Evolutionary conservation across 2,113 vertebrate species (phyloP).

Genomic region (Hystrix brachyura): DNA sequence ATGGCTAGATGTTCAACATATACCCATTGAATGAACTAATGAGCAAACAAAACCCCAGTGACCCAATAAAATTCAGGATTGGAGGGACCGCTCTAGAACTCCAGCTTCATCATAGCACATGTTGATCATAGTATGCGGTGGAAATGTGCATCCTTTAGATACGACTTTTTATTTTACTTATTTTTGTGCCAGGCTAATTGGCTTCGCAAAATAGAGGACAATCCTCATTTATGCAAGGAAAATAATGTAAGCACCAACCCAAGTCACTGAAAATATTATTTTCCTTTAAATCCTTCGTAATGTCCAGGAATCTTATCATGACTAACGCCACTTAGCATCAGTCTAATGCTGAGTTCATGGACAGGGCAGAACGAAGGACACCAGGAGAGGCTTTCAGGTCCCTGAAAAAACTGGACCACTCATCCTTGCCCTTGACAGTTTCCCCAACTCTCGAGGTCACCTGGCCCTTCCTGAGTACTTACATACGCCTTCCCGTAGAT

Average conservation of each 20-base stretch:
- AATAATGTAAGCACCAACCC: background rate
- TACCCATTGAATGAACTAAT: constrained; percentile 10
- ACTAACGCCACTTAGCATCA: background rate
- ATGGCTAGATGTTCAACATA: background rate
- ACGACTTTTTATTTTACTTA: constrained; percentile 11
- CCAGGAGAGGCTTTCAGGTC: background rate
- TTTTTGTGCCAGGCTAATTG: background rate
- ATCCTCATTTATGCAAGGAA: background rate
- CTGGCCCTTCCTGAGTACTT: constrained; percentile 21
- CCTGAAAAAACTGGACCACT: background rate
- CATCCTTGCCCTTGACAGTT: background rate
- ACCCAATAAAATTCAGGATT: background rate
- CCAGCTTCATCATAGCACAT: background rate
- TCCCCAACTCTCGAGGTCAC: background rate
- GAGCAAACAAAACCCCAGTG: background rate
- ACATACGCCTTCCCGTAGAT: constrained; percentile 69
- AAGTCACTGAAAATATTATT: constrained; percentile 41
- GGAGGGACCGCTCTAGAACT: background rate
- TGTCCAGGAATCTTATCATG: background rate
- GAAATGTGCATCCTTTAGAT: background rate
- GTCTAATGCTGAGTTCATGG: background rate
- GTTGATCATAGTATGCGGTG: background rate
- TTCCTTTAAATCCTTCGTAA: constrained; percentile 16
- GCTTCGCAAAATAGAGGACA: background rate
- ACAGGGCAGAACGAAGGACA: background rate